phyloP scores from a whole-genome alignment of 2,113 vertebrate genomes.

The Podarcis cretensis region DNA sequence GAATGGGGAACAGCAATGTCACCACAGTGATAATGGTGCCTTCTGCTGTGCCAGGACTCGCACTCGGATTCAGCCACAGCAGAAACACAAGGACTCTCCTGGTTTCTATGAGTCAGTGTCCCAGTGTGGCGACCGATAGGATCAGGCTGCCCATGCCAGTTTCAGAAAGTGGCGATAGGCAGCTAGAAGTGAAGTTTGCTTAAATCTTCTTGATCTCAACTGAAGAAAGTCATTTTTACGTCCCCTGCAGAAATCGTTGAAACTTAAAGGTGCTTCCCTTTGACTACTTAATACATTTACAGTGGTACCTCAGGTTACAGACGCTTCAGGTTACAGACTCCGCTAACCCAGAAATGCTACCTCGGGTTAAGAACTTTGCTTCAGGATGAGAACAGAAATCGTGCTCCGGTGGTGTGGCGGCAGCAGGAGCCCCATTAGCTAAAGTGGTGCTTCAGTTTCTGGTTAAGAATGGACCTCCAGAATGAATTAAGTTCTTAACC shows the following conservation, averaged over 20 bases:
- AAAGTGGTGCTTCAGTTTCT: too few species aligned
- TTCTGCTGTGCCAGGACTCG: background rate
- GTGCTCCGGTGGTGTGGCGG: too few species aligned
- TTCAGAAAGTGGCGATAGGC: background rate
- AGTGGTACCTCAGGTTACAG: too few species aligned
- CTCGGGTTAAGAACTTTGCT: too few species aligned
- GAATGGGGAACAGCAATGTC: background rate
- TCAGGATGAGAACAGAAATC: too few species aligned
- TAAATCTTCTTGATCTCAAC: background rate
- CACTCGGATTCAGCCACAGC: background rate
- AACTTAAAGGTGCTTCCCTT: background rate
- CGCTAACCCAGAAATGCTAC: too few species aligned
- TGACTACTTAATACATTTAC: background rate
- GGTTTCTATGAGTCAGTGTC: background rate
- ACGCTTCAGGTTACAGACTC: too few species aligned
- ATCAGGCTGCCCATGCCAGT: background rate
- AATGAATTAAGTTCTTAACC: too few species aligned
- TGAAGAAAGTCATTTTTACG: background rate
- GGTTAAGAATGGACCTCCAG: too few species aligned
- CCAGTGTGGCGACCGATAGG: background rate
- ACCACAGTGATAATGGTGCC: background rate
- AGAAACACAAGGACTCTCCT: background rate
- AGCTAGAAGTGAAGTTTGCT: background rate
- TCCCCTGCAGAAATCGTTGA: background rate
- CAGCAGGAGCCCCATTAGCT: too few species aligned